Evolutionary conservation across 1,140 invertebrate species (phyloP), one percentile per base, ranked within the genome.

Genomic region (Antheraea mylitta): DNA sequence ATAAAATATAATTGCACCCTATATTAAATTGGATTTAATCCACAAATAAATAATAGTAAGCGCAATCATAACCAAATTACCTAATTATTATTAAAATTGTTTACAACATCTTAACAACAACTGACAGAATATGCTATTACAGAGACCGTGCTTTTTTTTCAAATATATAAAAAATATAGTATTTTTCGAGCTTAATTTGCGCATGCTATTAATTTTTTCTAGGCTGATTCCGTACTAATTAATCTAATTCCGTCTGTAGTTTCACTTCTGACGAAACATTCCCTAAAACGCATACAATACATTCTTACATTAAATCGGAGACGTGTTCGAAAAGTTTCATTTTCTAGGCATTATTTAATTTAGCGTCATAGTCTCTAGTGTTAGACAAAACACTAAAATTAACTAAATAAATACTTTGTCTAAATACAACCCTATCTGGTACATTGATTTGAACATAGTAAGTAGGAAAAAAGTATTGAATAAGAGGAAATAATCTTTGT

Each of bases 361-460:
- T 30, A 18, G 59, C 13, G 8, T 13, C 19, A 22, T 7, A 69
- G 58, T 63, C 71, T 70, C 70, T 45, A 60, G 64, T 70, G 67
- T 66, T 75, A 42, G 7, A 42, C 77, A 77, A 75, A 78, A 74
- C 58, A 60, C 78, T 85, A 79, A 67, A 68, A 76, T 66, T 73
- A 79, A 68, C 75, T 84, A 78, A 83, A 85, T 85, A 87, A 85
- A 85, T 85, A 87, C 80, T 86, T 85, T 77, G 75, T 79, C 79
- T 83, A 81, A 77, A 77, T 85, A 78, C 79, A 82, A 86, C 76
- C 81, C 80, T 81, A 78, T 85, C 77, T 78, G 73, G 72, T 77
- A 78, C 74, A 72, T 74, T 59, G 59, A 75, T 38, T 75, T 53
- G 16, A 16, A 53, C 13, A 53, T 16, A 53, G 45, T 53, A 53